Conservation (phyloP, 2,113 vertebrate genomes). For the Athene cunicularia region DNA sequence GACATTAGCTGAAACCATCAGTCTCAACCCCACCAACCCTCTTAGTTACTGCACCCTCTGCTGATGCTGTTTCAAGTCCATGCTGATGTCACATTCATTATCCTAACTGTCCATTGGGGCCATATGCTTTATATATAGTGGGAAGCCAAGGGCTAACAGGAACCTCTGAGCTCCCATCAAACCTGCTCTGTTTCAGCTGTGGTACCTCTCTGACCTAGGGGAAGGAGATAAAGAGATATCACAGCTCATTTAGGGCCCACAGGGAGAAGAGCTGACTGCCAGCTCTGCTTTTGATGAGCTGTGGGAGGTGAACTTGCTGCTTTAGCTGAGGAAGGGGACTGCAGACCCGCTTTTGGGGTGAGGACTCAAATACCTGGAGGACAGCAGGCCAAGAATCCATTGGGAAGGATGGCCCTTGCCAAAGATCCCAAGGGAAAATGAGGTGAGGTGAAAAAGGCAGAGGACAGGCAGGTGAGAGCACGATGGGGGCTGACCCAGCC, state of each 20-base stretch:
- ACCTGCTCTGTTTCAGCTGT: neutral
- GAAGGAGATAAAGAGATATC: neutral
- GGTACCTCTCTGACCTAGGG: neutral
- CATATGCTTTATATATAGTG: neutral
- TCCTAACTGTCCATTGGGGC: neutral
- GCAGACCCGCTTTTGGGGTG: accelerated
- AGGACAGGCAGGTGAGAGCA: neutral
- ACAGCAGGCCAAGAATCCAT: accelerated
- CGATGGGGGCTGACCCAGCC: neutral
- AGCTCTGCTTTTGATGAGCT: neutral
- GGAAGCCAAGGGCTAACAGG: neutral
- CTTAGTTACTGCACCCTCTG: neutral
- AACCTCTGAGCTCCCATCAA: neutral
- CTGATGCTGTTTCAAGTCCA: neutral
- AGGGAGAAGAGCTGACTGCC: neutral
- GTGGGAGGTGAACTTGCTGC: neutral
- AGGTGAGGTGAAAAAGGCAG: neutral
- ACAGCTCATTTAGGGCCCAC: neutral
- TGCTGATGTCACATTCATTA: neutral
- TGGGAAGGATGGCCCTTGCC: neutral
- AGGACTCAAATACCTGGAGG: neutral
- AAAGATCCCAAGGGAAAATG: neutral
- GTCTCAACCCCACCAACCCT: neutral
- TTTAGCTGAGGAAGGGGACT: accelerated
- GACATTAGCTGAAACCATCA: neutral